Conservation (phyloP, 2,797 vertebrate genomes). For the Acanthis flammea region DNA sequence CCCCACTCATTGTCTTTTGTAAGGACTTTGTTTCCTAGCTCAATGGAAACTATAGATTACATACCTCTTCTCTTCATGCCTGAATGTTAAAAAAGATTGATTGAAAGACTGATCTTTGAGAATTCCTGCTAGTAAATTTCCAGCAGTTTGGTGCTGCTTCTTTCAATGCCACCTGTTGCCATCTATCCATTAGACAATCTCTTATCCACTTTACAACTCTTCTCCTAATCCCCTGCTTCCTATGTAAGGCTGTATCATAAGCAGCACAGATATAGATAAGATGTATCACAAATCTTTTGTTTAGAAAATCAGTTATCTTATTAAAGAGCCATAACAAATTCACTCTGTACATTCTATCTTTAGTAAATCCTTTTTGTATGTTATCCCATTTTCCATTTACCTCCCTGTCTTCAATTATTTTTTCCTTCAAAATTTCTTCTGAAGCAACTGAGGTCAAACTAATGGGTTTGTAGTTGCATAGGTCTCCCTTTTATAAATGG, state of each 20-base stretch:
- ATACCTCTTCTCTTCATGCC: neutral
- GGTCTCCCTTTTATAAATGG: slow-evolving; percentile 9
- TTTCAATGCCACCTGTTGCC: slow-evolving; percentile 14
- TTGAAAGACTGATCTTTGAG: neutral
- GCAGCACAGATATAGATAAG: slow-evolving; percentile 9
- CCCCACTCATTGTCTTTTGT: neutral
- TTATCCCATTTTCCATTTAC: slow-evolving; percentile 54
- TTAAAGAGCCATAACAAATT: slow-evolving; percentile 46
- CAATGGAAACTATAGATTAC: neutral
- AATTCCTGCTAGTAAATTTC: neutral
- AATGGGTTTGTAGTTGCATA: slow-evolving; percentile 15
- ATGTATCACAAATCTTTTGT: slow-evolving; percentile 49
- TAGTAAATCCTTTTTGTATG: slow-evolving; percentile 54
- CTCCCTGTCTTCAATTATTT: slow-evolving; percentile 34
- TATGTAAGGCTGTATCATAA: slow-evolving; percentile 20
- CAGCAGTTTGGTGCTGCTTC: neutral
- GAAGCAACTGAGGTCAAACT: slow-evolving; percentile 28
- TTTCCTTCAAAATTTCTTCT: slow-evolving; percentile 40
- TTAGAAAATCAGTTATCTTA: slow-evolving; percentile 60
- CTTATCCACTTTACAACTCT: slow-evolving; percentile 45
- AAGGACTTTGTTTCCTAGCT: neutral
- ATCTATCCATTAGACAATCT: slow-evolving; percentile 21
- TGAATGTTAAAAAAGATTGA: neutral
- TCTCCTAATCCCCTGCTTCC: slow-evolving; percentile 35
- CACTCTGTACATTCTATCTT: slow-evolving; percentile 23